Evolutionary conservation across 2,888 invertebrate species (phyloP).

Genomic region (Antitype chi): DNA sequence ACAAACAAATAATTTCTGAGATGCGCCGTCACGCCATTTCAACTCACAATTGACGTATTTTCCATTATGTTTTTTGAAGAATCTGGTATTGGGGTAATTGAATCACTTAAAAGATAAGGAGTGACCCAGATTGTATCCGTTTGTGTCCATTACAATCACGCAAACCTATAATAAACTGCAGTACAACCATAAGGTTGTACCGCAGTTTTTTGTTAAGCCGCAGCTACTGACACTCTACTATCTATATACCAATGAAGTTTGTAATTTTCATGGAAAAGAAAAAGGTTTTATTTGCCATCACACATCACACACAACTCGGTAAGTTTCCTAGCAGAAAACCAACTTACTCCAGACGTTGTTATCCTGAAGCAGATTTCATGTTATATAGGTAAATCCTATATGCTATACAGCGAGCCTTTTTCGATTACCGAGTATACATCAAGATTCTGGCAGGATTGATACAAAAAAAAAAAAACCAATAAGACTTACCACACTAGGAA

Average conservation of each 20-base stretch:
- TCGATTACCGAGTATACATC: too few species aligned
- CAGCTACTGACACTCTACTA: neutral
- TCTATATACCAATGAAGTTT: neutral
- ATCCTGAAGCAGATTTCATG: too few species aligned
- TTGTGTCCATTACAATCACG: constrained; percentile 21
- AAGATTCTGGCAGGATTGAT: too few species aligned
- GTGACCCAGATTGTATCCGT: neutral
- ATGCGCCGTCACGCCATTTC: constrained; percentile 37
- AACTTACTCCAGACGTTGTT: too few species aligned
- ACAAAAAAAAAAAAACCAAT: too few species aligned
- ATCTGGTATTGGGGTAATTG: constrained; percentile 27
- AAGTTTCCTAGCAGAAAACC: too few species aligned
- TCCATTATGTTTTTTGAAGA: constrained; percentile 20
- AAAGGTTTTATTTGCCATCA: too few species aligned
- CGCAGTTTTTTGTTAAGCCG: neutral
- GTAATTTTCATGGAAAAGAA: neutral
- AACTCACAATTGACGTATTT: constrained; percentile 27
- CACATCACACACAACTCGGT: too few species aligned
- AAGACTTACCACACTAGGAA: too few species aligned
- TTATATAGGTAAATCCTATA: too few species aligned
- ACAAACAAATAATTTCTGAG: too few species aligned
- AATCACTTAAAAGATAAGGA: neutral
- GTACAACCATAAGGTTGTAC: neutral
- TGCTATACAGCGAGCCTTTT: too few species aligned
- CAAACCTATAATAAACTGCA: constrained; percentile 9